phyloP scores from a whole-genome alignment of 2,888 invertebrate species.

The Oxyteleia sp. region DNA sequence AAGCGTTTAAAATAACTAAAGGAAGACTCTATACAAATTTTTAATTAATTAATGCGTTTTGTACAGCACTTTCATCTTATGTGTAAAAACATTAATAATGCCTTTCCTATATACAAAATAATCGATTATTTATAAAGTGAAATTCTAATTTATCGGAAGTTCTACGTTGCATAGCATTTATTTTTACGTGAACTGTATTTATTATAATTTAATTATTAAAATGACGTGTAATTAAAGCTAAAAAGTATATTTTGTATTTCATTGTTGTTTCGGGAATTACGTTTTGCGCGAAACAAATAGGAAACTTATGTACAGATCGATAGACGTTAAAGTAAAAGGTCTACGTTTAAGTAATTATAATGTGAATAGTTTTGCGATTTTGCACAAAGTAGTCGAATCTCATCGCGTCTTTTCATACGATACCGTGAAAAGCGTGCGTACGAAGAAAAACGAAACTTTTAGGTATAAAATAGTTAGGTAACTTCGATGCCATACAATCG shows the following conservation, averaged over 20 bases:
- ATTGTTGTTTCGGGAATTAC: constrained; percentile 45
- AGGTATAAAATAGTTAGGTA: constrained; percentile 76
- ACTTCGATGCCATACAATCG: constrained; percentile 80
- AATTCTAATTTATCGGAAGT: constrained; percentile 38
- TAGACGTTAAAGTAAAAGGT: constrained; percentile 35
- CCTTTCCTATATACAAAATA: constrained; percentile 24
- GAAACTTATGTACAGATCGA: constrained; percentile 69
- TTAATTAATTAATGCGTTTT: constrained; percentile 44
- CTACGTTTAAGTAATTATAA: constrained; percentile 56
- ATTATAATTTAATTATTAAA: constrained; percentile 61
- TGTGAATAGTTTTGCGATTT: constrained; percentile 70
- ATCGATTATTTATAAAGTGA: constrained; percentile 42
- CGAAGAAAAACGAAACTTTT: constrained; percentile 73
- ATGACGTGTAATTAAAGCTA: constrained; percentile 63
- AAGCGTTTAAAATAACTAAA: no score
- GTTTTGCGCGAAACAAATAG: constrained; percentile 50
- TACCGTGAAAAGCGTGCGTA: constrained; percentile 54
- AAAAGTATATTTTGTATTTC: constrained; percentile 68
- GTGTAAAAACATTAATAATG: constrained; percentile 23
- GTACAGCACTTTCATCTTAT: constrained; percentile 53
- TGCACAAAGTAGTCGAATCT: constrained; percentile 64
- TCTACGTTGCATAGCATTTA: constrained; percentile 54
- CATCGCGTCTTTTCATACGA: constrained; percentile 51
- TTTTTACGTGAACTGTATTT: constrained; percentile 62
- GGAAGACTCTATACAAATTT: no score